Base-by-base conservation (phyloP, 37 sponge, comb jelly and placozoan species). In the Theonella swinhoei region DNA sequence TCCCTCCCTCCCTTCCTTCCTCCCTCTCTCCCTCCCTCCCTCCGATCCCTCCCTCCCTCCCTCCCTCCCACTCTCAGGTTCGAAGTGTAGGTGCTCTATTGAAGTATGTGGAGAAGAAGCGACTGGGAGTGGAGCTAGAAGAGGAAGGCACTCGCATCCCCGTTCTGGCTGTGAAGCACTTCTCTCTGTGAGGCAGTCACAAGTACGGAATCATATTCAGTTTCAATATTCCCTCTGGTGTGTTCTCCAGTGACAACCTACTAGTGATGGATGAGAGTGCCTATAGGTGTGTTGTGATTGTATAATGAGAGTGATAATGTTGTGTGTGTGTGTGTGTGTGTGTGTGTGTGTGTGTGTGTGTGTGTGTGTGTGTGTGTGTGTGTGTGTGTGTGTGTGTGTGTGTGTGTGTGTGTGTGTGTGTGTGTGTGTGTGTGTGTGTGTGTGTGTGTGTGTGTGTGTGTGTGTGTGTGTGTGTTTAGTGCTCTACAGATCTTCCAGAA, bases 401-500 rank as follows among this genome's bases (percentile, higher is more conserved):
- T 47, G 7, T 40, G 19, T 11, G 25, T 58, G n/a, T 7, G 54
- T 47, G 54, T 71, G 39, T 71, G 36, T 47, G 54, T 47, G 54
- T 47, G 54, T 47, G 54, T 47, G 54, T 47, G 54, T 47, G 54
- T 47, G 7, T 40, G 19, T 11, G 25, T 58, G n/a, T n/a, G n/a
- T n/a, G n/a, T n/a, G n/a, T n/a, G n/a, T 7, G 54, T 47, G 54
- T 71, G 39, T 71, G 36, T 47, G 54, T 47, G 54, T 47, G 54
- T 47, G 54, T 47, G 54, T 47, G 54, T 47, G 54, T 47, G 7
- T 40, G 19, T 11, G 25, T 58, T 25, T 62, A 91, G 93, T 77
- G 90, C 96, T 61, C 81, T 98, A 47, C 96, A 96, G 89, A 91
- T 98, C 69, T 98, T 98, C 82, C 92, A 89, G 47, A 89, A 83